These are phyloP conservation scores for Agrochola lychnidis DNA, from an alignment of 2,888 invertebrate genomes.

Conservation along the genomic window DNA sequence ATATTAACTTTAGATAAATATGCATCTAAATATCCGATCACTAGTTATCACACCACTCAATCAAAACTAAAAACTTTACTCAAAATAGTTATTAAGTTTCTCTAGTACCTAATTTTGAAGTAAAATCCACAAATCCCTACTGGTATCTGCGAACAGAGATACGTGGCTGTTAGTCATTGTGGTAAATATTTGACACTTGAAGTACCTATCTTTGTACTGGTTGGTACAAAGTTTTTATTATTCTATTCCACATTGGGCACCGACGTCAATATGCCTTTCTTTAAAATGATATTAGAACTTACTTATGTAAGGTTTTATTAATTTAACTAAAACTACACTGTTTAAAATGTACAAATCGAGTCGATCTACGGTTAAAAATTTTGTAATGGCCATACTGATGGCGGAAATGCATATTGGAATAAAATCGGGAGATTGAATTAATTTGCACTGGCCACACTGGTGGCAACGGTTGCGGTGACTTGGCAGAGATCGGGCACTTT, in stretches of 20 bases:
- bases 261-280: background rate
- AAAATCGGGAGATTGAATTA: too few relatives aligned
- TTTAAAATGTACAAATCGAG: too few relatives aligned
- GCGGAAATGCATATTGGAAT: too few relatives aligned
- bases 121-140: constrained; percentile 41
- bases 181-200: constrained; percentile 14
- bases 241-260: background rate
- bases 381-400: too few relatives aligned
- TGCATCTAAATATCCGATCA: too few relatives aligned
- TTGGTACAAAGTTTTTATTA: background rate
- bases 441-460: too few relatives aligned
- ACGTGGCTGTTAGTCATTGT: constrained; percentile 26
- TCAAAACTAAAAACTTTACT: constrained; percentile 35
- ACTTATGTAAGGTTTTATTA: too few relatives aligned
- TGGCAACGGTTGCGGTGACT: too few relatives aligned
- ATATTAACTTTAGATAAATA: too few relatives aligned
- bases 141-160: constrained; percentile 29
- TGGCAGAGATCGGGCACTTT: too few relatives aligned
- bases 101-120: constrained; percentile 20
- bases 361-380: too few relatives aligned
- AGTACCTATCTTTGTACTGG: background rate
- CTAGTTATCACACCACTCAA: constrained; percentile 34
- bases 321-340: too few relatives aligned
- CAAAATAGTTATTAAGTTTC: constrained; percentile 13
- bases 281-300: background rate